These are phyloP conservation scores for Lipophrys pholis DNA, from an alignment of 2,113 vertebrate genomes.

Conservation along the genomic window DNA sequence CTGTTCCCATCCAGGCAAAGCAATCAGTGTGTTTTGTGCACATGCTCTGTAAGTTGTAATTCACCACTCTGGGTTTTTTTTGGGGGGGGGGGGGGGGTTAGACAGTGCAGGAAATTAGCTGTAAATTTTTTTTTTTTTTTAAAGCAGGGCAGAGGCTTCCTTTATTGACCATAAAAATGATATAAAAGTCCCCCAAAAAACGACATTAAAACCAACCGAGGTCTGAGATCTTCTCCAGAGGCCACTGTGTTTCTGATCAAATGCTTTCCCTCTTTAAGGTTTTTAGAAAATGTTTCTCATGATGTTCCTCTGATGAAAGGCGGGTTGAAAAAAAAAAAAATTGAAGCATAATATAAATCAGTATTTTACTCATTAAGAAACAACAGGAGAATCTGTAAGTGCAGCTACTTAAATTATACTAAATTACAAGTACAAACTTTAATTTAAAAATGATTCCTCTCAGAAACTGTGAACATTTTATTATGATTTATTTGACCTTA, in stretches of 20 bases:
- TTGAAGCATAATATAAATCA: neutral
- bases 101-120: neutral
- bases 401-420: too few relatives aligned
- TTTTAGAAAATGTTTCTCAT: neutral
- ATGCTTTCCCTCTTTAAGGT: neutral
- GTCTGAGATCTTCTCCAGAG: neutral
- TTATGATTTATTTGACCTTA: too few relatives aligned
- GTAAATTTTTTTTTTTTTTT: neutral
- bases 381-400: too few relatives aligned
- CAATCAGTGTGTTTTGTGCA: constrained; percentile 95
- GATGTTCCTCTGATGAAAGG: neutral
- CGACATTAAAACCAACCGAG: neutral
- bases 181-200: neutral
- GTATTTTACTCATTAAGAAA: neutral
- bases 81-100: too few relatives aligned
- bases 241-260: neutral
- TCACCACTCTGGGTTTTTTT: neutral
- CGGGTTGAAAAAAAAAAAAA: neutral
- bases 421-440: too few relatives aligned
- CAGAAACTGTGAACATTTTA: too few relatives aligned
- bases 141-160: neutral
- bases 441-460: too few relatives aligned
- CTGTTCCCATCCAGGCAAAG: constrained; percentile 89
- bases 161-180: neutral
- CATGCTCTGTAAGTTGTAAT: constrained; percentile 88